phyloP scores from a whole-genome alignment of 2,797 vertebrate genomes.

The Rhabdomys pumilio region DNA sequence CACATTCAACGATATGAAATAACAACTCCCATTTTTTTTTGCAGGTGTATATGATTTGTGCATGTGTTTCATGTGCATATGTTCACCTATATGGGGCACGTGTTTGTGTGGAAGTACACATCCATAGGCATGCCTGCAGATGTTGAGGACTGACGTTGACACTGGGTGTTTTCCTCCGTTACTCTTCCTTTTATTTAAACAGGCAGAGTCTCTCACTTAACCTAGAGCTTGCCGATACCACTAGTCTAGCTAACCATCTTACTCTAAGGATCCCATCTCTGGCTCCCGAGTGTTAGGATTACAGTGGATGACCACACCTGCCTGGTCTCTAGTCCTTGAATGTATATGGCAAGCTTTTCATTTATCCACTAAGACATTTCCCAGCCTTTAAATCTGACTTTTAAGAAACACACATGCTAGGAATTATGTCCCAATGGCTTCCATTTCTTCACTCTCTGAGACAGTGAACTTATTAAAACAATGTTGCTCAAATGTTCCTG shows the following conservation, averaged over 20 bases:
- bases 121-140: not conserved
- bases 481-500: slow-evolving; percentile 54
- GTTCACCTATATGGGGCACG: not conserved
- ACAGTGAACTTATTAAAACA: slow-evolving; percentile 55
- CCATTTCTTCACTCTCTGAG: slow-evolving; percentile 43
- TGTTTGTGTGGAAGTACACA: not conserved
- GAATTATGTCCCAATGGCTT: slow-evolving; percentile 19
- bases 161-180: not conserved
- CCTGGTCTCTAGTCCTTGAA: not conserved
- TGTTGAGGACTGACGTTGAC: not conserved
- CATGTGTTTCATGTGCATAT: not conserved
- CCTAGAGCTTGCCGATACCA: not conserved
- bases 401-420: slow-evolving; percentile 9
- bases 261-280: not conserved
- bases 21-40: slow-evolving; percentile 19
- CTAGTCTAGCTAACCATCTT: not conserved
- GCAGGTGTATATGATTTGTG: not conserved
- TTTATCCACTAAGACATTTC: not conserved
- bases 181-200: not conserved
- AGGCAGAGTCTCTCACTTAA: not conserved
- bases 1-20: slow-evolving; percentile 9
- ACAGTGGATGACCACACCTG: not conserved
- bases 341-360: not conserved
- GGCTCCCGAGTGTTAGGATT: not conserved
- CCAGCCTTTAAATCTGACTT: not conserved